phyloP scores from a whole-genome alignment of 2,888 invertebrate species.

The Adineta ricciae region DNA sequence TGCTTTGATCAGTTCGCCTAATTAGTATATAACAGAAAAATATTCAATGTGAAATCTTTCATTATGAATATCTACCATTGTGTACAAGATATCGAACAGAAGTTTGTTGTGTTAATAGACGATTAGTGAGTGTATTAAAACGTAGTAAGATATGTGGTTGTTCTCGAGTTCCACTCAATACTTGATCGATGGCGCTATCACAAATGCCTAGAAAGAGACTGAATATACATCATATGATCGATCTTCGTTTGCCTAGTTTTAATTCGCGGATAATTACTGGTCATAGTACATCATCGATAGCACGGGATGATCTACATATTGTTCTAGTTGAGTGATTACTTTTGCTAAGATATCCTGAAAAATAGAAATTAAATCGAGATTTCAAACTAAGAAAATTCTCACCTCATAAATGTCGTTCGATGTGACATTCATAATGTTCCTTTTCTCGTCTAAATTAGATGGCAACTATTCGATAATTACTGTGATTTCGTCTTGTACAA shows the following conservation, averaged over 20 bases:
- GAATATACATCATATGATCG: neutral
- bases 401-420: neutral
- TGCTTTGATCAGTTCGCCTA: neutral
- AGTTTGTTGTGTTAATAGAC: neutral
- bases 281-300: neutral
- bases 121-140: neutral
- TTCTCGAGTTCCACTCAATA: neutral
- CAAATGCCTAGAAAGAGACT: neutral
- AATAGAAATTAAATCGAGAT: too few relatives aligned
- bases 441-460: neutral
- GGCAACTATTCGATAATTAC: neutral
- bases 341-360: neutral
- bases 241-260: neutral
- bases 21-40: too few relatives aligned
- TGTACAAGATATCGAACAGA: neutral
- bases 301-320: neutral
- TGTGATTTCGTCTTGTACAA: neutral
- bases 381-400: neutral
- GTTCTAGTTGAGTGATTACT: neutral
- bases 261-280: neutral
- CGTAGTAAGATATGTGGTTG: neutral
- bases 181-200: neutral
- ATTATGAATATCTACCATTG: neutral
- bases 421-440: neutral
- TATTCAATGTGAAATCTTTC: too few relatives aligned